phyloP scores from a whole-genome alignment of 1,140 invertebrate genomes.

The Temnothorax nylanderi region DNA sequence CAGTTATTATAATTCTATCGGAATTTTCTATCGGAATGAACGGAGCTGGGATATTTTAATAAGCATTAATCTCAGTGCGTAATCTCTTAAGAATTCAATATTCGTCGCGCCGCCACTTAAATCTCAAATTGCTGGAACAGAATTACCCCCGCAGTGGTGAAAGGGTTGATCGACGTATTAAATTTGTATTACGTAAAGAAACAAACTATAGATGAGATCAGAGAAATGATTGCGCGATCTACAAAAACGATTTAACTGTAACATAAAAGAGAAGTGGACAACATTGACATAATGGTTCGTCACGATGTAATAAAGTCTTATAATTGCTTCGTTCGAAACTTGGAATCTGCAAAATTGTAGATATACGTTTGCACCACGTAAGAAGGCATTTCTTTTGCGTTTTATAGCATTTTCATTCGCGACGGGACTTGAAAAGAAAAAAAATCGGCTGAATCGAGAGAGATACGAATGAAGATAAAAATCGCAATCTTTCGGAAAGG shows the following conservation, averaged over 20 bases:
- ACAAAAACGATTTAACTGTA: neutral
- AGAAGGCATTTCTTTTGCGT: neutral
- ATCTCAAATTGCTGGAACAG: neutral
- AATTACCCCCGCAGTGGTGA: neutral
- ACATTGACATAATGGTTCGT: neutral
- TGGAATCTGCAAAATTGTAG: neutral
- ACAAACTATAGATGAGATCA: neutral
- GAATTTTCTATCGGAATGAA: neutral
- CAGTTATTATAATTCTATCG: neutral
- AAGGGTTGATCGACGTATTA: constrained; percentile 11
- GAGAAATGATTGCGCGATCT: neutral
- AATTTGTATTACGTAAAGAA: neutral
- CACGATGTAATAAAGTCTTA: neutral
- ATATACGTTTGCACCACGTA: neutral
- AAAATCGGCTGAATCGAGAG: neutral
- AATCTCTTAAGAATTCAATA: neutral
- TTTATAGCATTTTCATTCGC: neutral
- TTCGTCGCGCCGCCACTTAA: neutral
- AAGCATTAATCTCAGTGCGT: neutral
- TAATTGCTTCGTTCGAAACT: neutral
- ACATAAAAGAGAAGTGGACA: neutral
- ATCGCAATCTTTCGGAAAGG: neutral
- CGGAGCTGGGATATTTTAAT: no score
- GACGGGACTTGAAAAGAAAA: neutral
- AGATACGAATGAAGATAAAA: neutral